Percentiles rank a stretch among this genome's conserved stretches.
phyloP scores from a whole-genome alignment of 1,140 invertebrate genomes.

The Uloborus diversus region DNA sequence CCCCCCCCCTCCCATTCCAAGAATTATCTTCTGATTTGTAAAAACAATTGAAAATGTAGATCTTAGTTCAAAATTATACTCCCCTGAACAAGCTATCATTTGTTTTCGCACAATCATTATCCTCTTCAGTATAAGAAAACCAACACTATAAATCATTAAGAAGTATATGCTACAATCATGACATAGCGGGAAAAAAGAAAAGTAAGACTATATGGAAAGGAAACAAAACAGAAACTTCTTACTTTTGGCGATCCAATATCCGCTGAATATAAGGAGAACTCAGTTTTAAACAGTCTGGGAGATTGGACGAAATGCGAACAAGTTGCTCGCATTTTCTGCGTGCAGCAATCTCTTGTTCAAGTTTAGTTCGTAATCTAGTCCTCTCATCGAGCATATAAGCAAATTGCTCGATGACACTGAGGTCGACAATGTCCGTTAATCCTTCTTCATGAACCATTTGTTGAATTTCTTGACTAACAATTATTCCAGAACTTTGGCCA shows the following conservation, averaged over 20 bases:
- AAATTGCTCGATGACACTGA: constrained; percentile 41
- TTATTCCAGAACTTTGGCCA: constrained; percentile 44
- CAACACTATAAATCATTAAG: too few relatives aligned
- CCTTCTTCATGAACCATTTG: constrained; percentile 45
- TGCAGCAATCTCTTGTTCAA: constrained; percentile 48
- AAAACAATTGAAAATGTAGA: too few relatives aligned
- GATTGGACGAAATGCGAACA: constrained; percentile 51
- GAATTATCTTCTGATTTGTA: too few relatives aligned
- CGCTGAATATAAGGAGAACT: constrained; percentile 53
- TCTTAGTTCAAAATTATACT: too few relatives aligned
- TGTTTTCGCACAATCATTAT: too few relatives aligned
- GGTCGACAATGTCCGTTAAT: constrained; percentile 24
- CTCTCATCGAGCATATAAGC: constrained; percentile 49
- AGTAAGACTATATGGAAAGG: not conserved
- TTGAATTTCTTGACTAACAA: constrained; percentile 36
- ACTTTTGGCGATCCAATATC: constrained; percentile 54
- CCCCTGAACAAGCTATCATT: too few relatives aligned
- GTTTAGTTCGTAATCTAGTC: constrained; percentile 44
- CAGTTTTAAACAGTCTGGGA: constrained; percentile 57
- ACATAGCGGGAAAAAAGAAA: not conserved
- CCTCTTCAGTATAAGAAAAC: too few relatives aligned
- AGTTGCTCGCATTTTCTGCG: constrained; percentile 50
- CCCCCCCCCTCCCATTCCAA: too few relatives aligned
- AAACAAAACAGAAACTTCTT: constrained; percentile 8
- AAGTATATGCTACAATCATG: too few relatives aligned